These are phyloP conservation scores for Ctenodactylus gundi DNA, from an alignment of 2,113 vertebrate species.

Conservation along the genomic window DNA sequence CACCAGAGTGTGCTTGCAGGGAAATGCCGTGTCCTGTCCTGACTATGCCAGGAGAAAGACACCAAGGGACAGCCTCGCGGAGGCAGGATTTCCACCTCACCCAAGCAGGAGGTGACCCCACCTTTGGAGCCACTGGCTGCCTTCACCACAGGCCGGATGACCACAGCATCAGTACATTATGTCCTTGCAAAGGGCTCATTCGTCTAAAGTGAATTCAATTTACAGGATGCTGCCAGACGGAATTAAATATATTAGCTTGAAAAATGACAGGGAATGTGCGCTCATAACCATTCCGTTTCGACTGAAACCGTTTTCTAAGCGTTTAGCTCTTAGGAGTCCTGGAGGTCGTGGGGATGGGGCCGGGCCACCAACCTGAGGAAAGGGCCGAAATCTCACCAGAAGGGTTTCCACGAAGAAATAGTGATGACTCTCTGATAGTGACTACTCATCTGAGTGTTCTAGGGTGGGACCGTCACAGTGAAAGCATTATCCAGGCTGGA, in stretches of 20 bases:
- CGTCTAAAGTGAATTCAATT: slow-evolving; percentile 62
- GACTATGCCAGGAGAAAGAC: slow-evolving; percentile 1
- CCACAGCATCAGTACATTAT: slow-evolving; percentile 7
- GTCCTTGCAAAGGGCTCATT: slow-evolving; percentile 42
- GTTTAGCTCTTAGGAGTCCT: slow-evolving; percentile 51
- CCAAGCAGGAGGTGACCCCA: not conserved
- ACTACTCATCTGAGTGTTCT: slow-evolving; percentile 34
- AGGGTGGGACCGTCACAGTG: not conserved
- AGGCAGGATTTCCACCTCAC: not conserved
- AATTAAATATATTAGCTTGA: slow-evolving; percentile 74
- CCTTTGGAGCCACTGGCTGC: not conserved
- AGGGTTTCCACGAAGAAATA: slow-evolving; percentile 37
- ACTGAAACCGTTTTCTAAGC: slow-evolving; percentile 59
- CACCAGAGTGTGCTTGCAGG: not conserved
- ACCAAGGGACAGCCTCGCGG: not conserved
- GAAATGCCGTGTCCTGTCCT: not conserved
- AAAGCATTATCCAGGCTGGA: not conserved
- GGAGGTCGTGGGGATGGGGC: not conserved
- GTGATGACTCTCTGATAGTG: not conserved
- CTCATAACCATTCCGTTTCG: slow-evolving; percentile 58
- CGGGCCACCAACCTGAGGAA: not conserved
- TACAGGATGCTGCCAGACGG: slow-evolving; percentile 60
- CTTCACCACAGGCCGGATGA: not conserved
- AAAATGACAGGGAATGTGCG: slow-evolving; percentile 60
- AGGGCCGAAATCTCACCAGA: slow-evolving; percentile 2